Conservation (phyloP, 2,797 vertebrate species). For the Sciurus carolinensis region DNA sequence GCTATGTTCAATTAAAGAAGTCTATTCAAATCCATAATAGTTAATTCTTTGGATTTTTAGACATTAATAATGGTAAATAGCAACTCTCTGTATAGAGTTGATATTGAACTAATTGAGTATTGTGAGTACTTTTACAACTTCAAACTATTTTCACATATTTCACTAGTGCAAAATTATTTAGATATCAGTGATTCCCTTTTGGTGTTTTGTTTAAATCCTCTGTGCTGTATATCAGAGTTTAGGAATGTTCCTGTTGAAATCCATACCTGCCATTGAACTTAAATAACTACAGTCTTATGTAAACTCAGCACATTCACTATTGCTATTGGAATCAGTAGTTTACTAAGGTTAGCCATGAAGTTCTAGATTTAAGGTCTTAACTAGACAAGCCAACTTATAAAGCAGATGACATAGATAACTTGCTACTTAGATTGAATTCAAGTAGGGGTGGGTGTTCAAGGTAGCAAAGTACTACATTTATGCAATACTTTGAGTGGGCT, state of each 20-base stretch:
- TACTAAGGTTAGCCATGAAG: neutral
- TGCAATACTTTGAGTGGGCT: neutral
- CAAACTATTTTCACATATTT: neutral
- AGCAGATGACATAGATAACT: neutral
- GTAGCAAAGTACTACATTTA: neutral
- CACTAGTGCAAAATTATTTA: neutral
- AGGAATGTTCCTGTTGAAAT: neutral
- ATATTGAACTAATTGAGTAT: neutral
- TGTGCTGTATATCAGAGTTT: neutral
- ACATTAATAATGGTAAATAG: neutral
- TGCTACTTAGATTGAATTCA: neutral
- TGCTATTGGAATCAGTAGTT: neutral
- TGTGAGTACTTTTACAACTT: neutral
- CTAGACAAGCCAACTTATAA: neutral
- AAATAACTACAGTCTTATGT: neutral
- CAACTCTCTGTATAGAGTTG: neutral
- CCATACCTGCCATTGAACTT: neutral
- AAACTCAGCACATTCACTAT: neutral
- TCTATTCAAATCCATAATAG: neutral
- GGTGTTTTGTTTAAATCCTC: neutral
- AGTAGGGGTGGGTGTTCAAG: neutral
- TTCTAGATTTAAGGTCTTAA: neutral
- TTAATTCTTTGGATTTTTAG: neutral
- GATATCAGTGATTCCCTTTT: neutral
- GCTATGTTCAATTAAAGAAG: neutral